Evolutionary conservation across 1,140 invertebrate species (phyloP), one percentile per base, ranked within the genome.

Genomic region (Lanistes nyassanus): DNA sequence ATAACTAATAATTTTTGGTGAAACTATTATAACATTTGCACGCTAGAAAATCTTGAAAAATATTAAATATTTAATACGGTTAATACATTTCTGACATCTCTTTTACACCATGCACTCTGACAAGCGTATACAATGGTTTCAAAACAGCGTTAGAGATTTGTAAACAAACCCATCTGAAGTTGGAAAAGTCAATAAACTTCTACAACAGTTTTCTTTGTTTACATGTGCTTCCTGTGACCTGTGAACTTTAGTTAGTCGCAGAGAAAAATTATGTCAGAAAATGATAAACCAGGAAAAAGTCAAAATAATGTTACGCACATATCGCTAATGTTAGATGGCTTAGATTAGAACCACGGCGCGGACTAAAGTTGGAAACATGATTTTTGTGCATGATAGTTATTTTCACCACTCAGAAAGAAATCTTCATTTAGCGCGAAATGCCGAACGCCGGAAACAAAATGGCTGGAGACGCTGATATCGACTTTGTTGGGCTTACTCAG

Each of bases 171-270:
- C 60, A 68, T 26, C 53, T 34, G 36, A 55, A 75, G 9, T 72
- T 58, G 31, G 53, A 58, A 62, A 71, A 37, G 21, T 34, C n/a
- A 47, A 53, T 47, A 75, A 70, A 68, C 55, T 26, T 72, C 37
- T 42, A 31, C 47, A 37, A 21, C 42, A 29, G 53, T 65, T 53
- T 76, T 75, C 79, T 80, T 80, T 80, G 79, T 80, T 80, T 80
- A 80, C 79, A 80, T 80, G 79, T 80, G 79, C 79, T 80, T 79
- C 80, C 80, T 81, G 77, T 79, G 74, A 77, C 77, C 80, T 73
- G 65, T 78, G 66, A 80, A 58, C 75, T 76, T 66, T 65, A 34
- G 29, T 47, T 21, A 64, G 26, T 34, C 21, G 42, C 42, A 3
- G 56, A 60, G 56, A 60, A 60, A 60, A 60, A 60, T 60, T n/a